Base-by-base conservation (phyloP, 2,888 invertebrate species). In the Bombylius major region DNA sequence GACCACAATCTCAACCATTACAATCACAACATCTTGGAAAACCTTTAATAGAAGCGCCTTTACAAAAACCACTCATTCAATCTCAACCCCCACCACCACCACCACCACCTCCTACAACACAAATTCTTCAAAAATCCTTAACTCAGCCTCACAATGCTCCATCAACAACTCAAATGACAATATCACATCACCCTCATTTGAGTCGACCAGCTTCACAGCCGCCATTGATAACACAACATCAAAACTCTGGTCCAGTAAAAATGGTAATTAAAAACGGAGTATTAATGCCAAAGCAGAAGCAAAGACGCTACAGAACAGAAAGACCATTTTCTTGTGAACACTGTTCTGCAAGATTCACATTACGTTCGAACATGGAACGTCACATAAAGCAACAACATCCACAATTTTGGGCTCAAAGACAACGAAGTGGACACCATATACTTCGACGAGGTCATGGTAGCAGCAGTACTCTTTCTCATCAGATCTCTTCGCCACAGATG, bases 371-470 rank as follows among this genome's bases (percentile, higher is more conserved):
- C 65, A 94, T 94, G 91, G 94, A 94, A 70, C 79, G 93, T 0
- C 95, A 95, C 65, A 89, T 94, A 5, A 94, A 94, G 68, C 92
- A 93, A 65, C 93, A 94, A 64, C 95, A 95, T 76, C 93, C 93
- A 0, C 88, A 90, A 60, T 86, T 82, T 67, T 93, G 92, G 87
- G 87, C 87, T 54, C 87, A 89, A 61, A 77, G 89, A 47, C 85
- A 89, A 64, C 74, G 83, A 34, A 79, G 79, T 4, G 79, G 79
- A 0, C 78, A 82, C 48, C 72, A 72, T 50, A 67, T 72, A 42
- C 68, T 74, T 67, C 69, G 64, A n/a, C 59, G 75, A 5, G 72
- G 72, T 8, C 69, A 71, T 11, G 67, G 67, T 1, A 67, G 66
- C 12, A 65, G 61, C 53, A 47, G 46, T 13, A 32, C 48, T 7